Conservation (phyloP, 1,140 invertebrate genomes). For the Dreissena rostriformis region DNA sequence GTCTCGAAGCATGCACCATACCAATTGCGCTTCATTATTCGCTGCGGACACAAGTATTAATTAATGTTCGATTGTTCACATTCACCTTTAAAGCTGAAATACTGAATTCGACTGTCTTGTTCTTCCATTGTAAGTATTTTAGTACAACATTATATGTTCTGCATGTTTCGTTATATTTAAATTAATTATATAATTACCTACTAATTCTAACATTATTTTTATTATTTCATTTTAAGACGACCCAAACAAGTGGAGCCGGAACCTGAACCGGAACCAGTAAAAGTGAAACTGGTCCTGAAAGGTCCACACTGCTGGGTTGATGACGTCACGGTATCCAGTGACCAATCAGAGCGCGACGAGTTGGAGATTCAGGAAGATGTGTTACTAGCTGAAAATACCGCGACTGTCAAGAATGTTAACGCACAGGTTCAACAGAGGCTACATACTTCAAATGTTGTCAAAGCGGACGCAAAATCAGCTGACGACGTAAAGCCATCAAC, state of each 20-base stretch:
- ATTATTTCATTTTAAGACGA: neutral
- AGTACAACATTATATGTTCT: too few species aligned
- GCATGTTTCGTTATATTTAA: too few species aligned
- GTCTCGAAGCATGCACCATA: too few species aligned
- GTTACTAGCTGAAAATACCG: too few species aligned
- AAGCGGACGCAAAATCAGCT: neutral
- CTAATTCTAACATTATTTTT: too few species aligned
- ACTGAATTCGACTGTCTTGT: too few species aligned
- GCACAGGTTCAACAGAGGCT: neutral
- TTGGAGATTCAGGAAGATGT: neutral
- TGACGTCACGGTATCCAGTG: slow-evolving; percentile 64
- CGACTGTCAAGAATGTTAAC: slow-evolving; percentile 1
- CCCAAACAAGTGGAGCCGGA: slow-evolving; percentile 54
- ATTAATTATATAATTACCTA: too few species aligned
- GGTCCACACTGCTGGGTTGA: slow-evolving; percentile 70
- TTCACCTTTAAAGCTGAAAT: too few species aligned
- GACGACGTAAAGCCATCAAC: neutral
- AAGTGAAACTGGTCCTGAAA: slow-evolving; percentile 58
- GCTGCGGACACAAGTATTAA: too few species aligned
- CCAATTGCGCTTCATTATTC: too few species aligned
- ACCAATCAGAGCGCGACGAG: slow-evolving; percentile 30
- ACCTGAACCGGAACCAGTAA: slow-evolving; percentile 47
- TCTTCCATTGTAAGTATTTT: too few species aligned
- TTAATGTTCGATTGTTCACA: too few species aligned
- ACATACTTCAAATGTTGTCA: neutral